These are phyloP conservation scores for Panzeria rudis DNA, from an alignment of 2,888 invertebrate species.

Conservation along the genomic window DNA sequence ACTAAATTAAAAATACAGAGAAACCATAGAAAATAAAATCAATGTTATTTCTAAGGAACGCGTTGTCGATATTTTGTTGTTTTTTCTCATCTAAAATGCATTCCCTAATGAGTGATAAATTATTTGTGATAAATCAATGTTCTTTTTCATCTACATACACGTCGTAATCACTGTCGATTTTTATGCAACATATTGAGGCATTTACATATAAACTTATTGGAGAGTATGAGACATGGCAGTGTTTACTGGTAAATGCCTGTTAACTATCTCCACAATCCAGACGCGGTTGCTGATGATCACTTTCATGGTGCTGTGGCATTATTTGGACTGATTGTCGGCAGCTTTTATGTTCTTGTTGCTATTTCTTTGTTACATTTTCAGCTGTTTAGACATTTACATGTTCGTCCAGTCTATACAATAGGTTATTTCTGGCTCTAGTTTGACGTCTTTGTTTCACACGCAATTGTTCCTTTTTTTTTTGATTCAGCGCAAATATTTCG, in stretches of 20 bases:
- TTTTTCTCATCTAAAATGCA: slow-evolving; percentile 71
- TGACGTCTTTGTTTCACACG: slow-evolving; percentile 72
- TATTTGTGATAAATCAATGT: slow-evolving; percentile 78
- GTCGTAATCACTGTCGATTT: slow-evolving; percentile 73
- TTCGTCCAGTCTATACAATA: slow-evolving; percentile 65
- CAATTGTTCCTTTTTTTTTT: slow-evolving; percentile 53
- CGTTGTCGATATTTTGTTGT: slow-evolving; percentile 19
- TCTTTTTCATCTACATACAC: slow-evolving; percentile 56
- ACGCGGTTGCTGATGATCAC: slow-evolving; percentile 56
- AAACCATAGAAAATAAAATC: slow-evolving; percentile 19
- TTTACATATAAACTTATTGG: slow-evolving; percentile 2
- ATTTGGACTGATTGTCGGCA: slow-evolving; percentile 67
- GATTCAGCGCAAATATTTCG: slow-evolving; percentile 41
- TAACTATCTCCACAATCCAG: slow-evolving; percentile 52
- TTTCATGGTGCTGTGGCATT: slow-evolving; percentile 59
- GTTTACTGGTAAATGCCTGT: slow-evolving; percentile 32
- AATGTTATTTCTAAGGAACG: slow-evolving; percentile 34
- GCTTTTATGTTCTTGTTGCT: slow-evolving; percentile 34
- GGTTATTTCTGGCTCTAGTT: slow-evolving; percentile 67
- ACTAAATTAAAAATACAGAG: slow-evolving; percentile 58
- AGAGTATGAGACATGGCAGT: neutral
- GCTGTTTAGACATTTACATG: slow-evolving; percentile 72
- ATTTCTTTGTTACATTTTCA: slow-evolving; percentile 55
- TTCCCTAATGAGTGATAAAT: slow-evolving; percentile 78
- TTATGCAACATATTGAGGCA: slow-evolving; percentile 51